Evolutionary conservation across 2,888 invertebrate species (phyloP), one percentile per base, ranked within the genome.

Genomic region (Drosophila birchii): DNA sequence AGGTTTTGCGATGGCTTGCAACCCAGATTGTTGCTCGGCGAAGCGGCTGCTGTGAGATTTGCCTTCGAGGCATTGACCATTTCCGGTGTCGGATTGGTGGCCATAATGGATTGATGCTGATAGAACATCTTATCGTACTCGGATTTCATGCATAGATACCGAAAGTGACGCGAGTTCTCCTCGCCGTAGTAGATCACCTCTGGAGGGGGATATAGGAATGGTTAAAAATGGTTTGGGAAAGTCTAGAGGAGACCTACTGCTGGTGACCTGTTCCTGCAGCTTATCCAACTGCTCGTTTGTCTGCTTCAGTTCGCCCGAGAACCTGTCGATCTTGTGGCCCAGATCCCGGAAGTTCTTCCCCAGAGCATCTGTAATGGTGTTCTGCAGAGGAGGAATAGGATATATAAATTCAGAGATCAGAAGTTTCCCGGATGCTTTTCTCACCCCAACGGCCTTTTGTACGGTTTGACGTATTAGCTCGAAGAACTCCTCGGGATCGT

Each of bases 111-210:
- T 11, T 92, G 92, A 55, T 92, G 91, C 62, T 92, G 91, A 54
- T 91, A 92, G 64, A 91, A 92, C 92, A 92, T 92, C 62, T 92
- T 92, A 41, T 92, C 92, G 60, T 92, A 92, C 71, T 92, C 92
- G 0, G 92, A 91, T 61, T 92, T 92, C 92, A 92, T 92, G 81
- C 93, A 92, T 9, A 92, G 82, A 58, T 92, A 92, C 4, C 91
- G 90, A 67, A 92, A 92, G 34, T 92, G 92, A 2, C 91, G 88
- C 0, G 90, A 90, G 29, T 91, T 91, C 75, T 92, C 92, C 66
- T 92, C 92, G 9, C 92, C 92, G 49, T 91, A 92, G 34, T 91
- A 91, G 4, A 78, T 75, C 0, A 92, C 79, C 81, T 90, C 92
- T 92, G 80, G 1, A 9, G 9, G 6, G 20, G 9, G 7, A n/a